Conservation (phyloP, 2,113 vertebrate species). For the Bufo gargarizans region DNA sequence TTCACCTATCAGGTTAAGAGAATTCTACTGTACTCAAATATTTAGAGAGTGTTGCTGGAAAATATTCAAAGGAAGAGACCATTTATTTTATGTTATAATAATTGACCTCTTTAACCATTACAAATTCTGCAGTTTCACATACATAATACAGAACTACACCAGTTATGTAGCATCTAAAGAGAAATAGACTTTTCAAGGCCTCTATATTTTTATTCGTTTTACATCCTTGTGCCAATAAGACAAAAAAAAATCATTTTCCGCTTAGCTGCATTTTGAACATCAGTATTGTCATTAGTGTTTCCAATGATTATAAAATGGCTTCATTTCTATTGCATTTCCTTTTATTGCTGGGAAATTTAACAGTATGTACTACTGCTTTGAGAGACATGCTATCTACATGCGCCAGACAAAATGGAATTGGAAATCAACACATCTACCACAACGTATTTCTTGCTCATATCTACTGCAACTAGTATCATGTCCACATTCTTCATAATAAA, state of each 20-base stretch:
- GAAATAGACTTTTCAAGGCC: background rate
- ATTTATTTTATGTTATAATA: background rate
- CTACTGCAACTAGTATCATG: background rate
- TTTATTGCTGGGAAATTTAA: conserved; percentile 4
- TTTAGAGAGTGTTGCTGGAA: background rate
- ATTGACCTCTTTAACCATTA: background rate
- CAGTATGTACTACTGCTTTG: background rate
- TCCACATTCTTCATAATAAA: background rate
- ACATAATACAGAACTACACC: background rate
- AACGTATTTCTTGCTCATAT: background rate
- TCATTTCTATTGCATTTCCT: conserved; percentile 6
- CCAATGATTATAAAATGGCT: conserved; percentile 13
- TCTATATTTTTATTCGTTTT: background rate
- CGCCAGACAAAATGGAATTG: background rate
- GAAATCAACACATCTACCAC: background rate
- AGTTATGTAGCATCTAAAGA: background rate
- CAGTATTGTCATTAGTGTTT: conserved; percentile 23
- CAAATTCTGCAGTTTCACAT: background rate
- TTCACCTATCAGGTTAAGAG: too few relatives aligned
- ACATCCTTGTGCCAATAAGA: conserved; percentile 8
- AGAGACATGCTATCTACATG: background rate
- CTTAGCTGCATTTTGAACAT: conserved; percentile 42
- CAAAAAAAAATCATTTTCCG: conserved; percentile 32
- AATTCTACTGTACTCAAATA: too few relatives aligned
- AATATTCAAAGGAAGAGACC: background rate